A percentile compares a stretch with the other conserved stretches of the same genome.
These are phyloP conservation scores for Orussus abietinus DNA, from an alignment of 1,140 invertebrate species.

Conservation along the genomic window DNA sequence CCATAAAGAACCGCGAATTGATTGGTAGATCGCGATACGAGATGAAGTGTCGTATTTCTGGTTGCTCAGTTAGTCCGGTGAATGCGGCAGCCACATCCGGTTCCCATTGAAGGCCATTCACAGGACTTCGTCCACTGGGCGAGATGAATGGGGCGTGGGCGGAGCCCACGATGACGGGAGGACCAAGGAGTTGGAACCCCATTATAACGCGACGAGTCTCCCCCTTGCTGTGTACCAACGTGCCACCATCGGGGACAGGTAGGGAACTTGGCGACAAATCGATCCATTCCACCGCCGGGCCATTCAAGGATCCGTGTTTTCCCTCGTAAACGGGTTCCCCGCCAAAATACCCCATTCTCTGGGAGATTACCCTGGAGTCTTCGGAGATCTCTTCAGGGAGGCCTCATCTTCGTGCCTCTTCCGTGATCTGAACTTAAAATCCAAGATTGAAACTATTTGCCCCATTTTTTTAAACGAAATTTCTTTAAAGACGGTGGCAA, in stretches of 20 bases:
- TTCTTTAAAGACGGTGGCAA: too few relatives aligned
- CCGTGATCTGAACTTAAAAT: too few relatives aligned
- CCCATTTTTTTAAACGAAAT: too few relatives aligned
- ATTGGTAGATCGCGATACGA: slow-evolving; percentile 26
- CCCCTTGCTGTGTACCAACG: slow-evolving; percentile 1
- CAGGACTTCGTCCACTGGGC: slow-evolving; percentile 17
- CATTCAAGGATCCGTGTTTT: slow-evolving; percentile 36
- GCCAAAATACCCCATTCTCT: slow-evolving; percentile 34
- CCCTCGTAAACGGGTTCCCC: slow-evolving; percentile 29
- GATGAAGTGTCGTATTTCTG: slow-evolving; percentile 37
- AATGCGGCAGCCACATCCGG: slow-evolving; percentile 42
- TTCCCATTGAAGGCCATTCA: slow-evolving; percentile 32
- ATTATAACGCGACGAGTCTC: slow-evolving; percentile 7
- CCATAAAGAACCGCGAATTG: slow-evolving; percentile 16
- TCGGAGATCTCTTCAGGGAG: neutral
- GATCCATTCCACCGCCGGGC: slow-evolving; percentile 28
- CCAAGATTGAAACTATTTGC: too few relatives aligned
- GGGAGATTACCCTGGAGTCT: slow-evolving; percentile 1
- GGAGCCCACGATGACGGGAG: slow-evolving; percentile 8
- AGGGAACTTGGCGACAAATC: slow-evolving; percentile 34
- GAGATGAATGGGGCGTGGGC: slow-evolving; percentile 23
- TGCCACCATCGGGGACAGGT: slow-evolving; percentile 7
- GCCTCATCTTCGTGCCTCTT: neutral
- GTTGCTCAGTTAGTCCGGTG: slow-evolving; percentile 35
- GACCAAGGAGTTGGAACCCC: neutral